Conservation (phyloP, 2,888 invertebrate species). For the Lasioglossum figueresi region DNA sequence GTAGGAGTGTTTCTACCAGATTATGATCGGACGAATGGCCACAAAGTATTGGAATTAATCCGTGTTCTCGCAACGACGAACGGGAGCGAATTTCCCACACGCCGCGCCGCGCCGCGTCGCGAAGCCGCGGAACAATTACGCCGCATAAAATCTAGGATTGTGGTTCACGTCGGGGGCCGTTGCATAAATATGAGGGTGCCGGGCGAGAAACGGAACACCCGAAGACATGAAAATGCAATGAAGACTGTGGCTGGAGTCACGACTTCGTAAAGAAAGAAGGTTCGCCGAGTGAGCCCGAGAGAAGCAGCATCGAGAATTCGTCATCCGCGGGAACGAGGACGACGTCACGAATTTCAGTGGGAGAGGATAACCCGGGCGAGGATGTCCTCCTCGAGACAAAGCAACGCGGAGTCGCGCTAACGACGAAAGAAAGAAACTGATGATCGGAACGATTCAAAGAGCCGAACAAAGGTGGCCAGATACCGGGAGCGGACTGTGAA, state of each 20-base stretch:
- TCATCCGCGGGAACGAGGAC: conserved; percentile 34
- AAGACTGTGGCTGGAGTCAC: conserved; percentile 33
- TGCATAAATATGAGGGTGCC: conserved; percentile 60
- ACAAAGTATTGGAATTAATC: neutral
- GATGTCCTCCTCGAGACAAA: neutral
- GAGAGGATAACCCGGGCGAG: neutral
- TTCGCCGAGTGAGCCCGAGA: conserved; percentile 12
- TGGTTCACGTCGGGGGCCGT: conserved; percentile 44
- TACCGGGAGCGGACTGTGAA: conserved; percentile 57
- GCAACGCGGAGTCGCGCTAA: conserved; percentile 16
- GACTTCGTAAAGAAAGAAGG: conserved; percentile 17
- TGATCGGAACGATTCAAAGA: conserved; percentile 28
- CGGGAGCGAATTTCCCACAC: neutral
- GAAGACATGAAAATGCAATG: conserved; percentile 62
- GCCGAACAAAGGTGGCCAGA: conserved; percentile 40
- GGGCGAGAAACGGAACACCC: conserved; percentile 37
- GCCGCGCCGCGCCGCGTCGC: neutral
- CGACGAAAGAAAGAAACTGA: conserved; percentile 14
- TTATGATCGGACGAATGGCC: neutral
- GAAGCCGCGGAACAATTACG: conserved; percentile 47
- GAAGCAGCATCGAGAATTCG: conserved; percentile 54
- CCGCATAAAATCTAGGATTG: conserved; percentile 58
- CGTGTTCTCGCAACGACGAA: neutral
- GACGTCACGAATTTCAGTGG: conserved; percentile 41
- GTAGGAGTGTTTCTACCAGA: neutral